Conservation (phyloP, 37 sponge, comb jelly and placozoan genomes). For the Haliclona indistincta region DNA sequence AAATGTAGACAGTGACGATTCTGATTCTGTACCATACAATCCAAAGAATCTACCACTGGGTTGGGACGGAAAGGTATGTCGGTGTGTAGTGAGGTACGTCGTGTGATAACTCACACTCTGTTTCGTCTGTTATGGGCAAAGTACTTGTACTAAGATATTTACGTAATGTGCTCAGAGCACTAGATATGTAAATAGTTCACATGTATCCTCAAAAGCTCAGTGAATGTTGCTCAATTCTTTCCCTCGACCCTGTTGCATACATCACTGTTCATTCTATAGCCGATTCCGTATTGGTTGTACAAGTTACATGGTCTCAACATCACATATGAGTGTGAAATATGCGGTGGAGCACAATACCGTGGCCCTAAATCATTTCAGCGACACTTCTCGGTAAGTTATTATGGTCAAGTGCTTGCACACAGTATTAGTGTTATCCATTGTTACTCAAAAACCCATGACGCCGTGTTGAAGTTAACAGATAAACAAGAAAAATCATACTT, state of each 20-base stretch:
- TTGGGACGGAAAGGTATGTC: conserved; percentile 94
- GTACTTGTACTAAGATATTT: too few relatives aligned
- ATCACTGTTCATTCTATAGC: conserved; percentile 29
- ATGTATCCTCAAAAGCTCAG: too few relatives aligned
- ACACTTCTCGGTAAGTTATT: conserved; percentile 85
- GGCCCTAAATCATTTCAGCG: conserved; percentile 99
- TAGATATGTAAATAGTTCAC: too few relatives aligned
- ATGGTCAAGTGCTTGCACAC: too few relatives aligned
- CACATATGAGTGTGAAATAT: conserved; percentile 96
- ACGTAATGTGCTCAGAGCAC: too few relatives aligned
- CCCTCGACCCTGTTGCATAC: too few relatives aligned
- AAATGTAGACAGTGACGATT: conserved; percentile 74
- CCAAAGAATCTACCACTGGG: conserved; percentile 99
- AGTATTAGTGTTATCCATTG: too few relatives aligned
- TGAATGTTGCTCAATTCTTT: too few relatives aligned
- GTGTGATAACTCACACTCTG: neutral
- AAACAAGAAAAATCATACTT: too few relatives aligned
- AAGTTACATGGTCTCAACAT: conserved; percentile 98
- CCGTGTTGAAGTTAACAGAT: too few relatives aligned
- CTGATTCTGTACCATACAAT: conserved; percentile 88
- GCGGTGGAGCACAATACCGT: conserved; percentile 90
- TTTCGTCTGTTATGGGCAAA: neutral
- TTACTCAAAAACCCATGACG: too few relatives aligned
- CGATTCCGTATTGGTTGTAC: conserved; percentile 99
- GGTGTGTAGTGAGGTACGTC: neutral